phyloP scores from a whole-genome alignment of 1,140 invertebrate species.

The Temnothorax longispinosus region DNA sequence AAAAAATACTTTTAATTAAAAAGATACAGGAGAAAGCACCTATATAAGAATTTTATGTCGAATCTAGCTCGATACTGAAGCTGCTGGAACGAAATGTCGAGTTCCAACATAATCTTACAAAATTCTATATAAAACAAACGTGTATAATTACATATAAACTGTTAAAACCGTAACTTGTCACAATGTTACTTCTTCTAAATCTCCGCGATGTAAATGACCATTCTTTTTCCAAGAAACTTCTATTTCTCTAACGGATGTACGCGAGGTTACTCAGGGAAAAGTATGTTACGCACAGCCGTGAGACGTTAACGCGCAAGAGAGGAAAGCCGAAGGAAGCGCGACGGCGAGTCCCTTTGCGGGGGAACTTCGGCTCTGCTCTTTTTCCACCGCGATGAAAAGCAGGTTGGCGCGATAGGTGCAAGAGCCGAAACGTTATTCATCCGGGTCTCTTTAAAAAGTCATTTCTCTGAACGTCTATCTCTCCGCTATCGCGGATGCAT shows the following conservation, averaged over 20 bases:
- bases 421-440: constrained; percentile 68
- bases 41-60: too few relatives aligned
- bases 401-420: constrained; percentile 61
- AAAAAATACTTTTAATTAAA: background rate
- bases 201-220: background rate
- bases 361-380: constrained; percentile 1
- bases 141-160: background rate
- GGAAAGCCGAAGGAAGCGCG: background rate
- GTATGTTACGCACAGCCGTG: constrained; percentile 12
- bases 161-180: background rate
- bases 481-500: constrained; percentile 40
- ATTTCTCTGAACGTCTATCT: constrained; percentile 71
- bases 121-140: background rate
- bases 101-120: background rate
- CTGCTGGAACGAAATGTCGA: too few relatives aligned
- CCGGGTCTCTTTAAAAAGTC: constrained; percentile 67
- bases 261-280: background rate
- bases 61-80: too few relatives aligned
- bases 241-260: background rate
- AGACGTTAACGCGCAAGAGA: constrained; percentile 41
- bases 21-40: background rate
- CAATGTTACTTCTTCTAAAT: too few relatives aligned
- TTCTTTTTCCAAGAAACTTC: background rate
- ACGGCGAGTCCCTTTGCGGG: constrained; percentile 32
- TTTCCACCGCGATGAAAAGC: constrained; percentile 46